Conservation (phyloP, 1,140 invertebrate species). For the Diachasmimorpha longicaudata region DNA sequence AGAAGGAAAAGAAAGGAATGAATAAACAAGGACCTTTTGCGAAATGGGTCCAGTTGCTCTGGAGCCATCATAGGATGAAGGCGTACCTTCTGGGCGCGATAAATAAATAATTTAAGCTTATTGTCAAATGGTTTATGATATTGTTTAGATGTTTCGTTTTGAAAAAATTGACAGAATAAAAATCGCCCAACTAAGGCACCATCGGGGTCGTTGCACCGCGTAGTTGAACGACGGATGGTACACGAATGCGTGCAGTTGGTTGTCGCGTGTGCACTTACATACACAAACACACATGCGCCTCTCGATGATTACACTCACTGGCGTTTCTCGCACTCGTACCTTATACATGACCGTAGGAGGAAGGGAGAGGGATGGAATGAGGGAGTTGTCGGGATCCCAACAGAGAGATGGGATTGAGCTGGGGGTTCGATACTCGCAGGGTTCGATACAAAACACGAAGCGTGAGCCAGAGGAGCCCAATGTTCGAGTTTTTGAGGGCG, state of each 20-base stretch:
- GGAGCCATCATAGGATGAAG: too few species aligned
- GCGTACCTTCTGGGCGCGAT: too few species aligned
- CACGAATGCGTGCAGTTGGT: conserved; percentile 34
- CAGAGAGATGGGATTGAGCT: background rate
- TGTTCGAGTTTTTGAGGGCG: conserved; percentile 30
- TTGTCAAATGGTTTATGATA: too few species aligned
- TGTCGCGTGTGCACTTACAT: conserved; percentile 29
- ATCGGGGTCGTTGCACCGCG: conserved; percentile 34
- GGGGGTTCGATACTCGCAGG: conserved; percentile 17
- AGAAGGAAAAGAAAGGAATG: too few species aligned
- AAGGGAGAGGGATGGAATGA: conserved; percentile 5
- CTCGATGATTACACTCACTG: conserved; percentile 22
- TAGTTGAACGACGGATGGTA: conserved; percentile 37
- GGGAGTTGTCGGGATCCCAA: conserved; percentile 10
- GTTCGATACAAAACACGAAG: background rate
- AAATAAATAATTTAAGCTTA: too few species aligned
- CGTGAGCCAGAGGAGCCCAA: conserved; percentile 34
- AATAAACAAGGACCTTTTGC: too few species aligned
- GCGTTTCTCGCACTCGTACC: background rate
- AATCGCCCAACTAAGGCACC: conserved; percentile 4
- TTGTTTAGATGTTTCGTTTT: too few species aligned
- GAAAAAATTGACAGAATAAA: background rate
- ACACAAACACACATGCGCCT: conserved; percentile 15
- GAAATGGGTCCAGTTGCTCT: too few species aligned
- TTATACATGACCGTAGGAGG: background rate